Conservation (phyloP, 2,888 invertebrate species). For the Melieria picta region DNA sequence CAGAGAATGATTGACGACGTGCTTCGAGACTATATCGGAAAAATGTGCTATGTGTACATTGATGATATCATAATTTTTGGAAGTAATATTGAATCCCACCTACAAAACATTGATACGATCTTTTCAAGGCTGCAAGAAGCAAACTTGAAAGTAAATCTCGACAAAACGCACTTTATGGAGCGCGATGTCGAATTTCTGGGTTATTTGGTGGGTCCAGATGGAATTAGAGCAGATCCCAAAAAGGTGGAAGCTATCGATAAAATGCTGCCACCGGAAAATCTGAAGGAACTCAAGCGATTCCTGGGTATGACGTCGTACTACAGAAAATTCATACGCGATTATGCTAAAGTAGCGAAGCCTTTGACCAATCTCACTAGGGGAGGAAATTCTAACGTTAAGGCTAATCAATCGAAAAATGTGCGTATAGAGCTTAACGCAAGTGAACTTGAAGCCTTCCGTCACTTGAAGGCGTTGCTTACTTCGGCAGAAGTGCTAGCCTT, state of each 20-base stretch:
- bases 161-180: too few species aligned
- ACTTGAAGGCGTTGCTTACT: constrained; percentile 26
- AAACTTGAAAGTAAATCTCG: too few species aligned
- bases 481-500: constrained; percentile 31
- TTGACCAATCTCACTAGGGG: constrained; percentile 39
- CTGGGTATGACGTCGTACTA: constrained; percentile 20
- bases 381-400: constrained; percentile 27
- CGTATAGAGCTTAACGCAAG: constrained; percentile 24
- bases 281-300: too few species aligned
- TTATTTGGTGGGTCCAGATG: too few species aligned
- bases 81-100: constrained; percentile 25
- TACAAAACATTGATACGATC: constrained; percentile 22
- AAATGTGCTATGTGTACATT: constrained; percentile 29
- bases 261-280: too few species aligned
- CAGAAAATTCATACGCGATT: constrained; percentile 39
- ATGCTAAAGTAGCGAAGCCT: constrained; percentile 38
- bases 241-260: too few species aligned
- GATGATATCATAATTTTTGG: constrained; percentile 42
- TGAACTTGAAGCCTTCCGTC: constrained; percentile 22
- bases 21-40: constrained; percentile 37
- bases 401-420: constrained; percentile 33
- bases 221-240: too few species aligned
- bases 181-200: too few species aligned
- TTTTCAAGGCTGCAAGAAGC: background rate
- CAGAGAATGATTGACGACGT: constrained; percentile 45